Percentiles rank a stretch among this genome's conserved stretches.
phyloP scores from a whole-genome alignment of 1,140 invertebrate genomes.

The Tetramorium simillimum region DNA sequence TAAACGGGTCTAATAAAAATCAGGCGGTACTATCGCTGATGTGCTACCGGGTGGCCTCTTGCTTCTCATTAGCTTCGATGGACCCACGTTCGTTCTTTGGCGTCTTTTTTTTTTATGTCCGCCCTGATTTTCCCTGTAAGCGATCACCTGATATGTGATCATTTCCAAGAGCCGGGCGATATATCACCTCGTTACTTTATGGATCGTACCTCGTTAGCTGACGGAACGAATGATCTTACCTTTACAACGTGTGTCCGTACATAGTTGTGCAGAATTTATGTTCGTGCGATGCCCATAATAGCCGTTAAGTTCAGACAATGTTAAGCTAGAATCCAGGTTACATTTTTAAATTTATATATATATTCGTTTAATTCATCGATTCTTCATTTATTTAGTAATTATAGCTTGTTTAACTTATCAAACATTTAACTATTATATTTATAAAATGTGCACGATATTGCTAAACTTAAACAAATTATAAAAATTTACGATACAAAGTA shows the following conservation, averaged over 20 bases:
- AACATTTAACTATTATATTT: background rate
- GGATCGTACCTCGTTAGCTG: constrained; percentile 47
- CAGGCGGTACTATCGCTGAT: background rate
- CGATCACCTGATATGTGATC: constrained; percentile 49
- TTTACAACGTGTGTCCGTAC: constrained; percentile 15
- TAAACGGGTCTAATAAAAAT: constrained; percentile 36
- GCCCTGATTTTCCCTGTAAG: constrained; percentile 45
- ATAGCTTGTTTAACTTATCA: background rate
- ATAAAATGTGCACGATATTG: background rate
- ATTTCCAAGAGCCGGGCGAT: constrained; percentile 25
- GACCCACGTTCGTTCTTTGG: background rate
- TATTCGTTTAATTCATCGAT: background rate
- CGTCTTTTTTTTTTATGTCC: constrained; percentile 35
- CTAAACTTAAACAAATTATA: background rate
- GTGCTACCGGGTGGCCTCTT: constrained; percentile 41
- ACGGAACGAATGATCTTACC: constrained; percentile 42
- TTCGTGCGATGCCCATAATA: background rate
- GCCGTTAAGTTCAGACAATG: background rate
- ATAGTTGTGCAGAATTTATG: constrained; percentile 32
- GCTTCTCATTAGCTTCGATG: constrained; percentile 44
- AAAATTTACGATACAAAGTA: too few species aligned
- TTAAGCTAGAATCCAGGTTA: background rate
- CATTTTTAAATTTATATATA: background rate
- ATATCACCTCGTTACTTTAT: constrained; percentile 46
- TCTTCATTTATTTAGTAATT: background rate